Evolutionary conservation across 2,113 vertebrate species (phyloP), one percentile per base, ranked within the genome.

Genomic region (Tamias sibiricus): DNA sequence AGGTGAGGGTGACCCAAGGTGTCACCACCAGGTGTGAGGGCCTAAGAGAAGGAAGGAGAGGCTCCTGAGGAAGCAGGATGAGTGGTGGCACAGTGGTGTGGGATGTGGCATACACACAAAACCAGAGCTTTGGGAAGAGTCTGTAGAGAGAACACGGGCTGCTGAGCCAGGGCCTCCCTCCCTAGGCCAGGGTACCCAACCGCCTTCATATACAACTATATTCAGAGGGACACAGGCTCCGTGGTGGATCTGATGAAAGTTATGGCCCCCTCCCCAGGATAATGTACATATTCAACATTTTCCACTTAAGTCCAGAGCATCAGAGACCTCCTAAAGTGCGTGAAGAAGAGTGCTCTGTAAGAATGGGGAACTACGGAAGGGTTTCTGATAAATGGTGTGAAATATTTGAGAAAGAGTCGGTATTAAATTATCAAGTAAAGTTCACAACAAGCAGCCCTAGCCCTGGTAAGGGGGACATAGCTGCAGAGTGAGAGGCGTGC

Each of bases 91-190:
- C 62, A 47, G 40, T 5, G 0, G 4, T 20, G 7, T 68, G 28
- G 40, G 54, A 40, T 0, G 0, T 1, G 24, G 35, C 17, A 13
- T 12, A 54, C 52, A 17, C 72, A 20, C 6, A 4, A 79, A 44
- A 59, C 32, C 30, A 52, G 64, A 42, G 11, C 19, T 64, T 37
- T 37, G 54, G 20, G 26, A 13, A 37, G 6, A 4, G 9, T 16
- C 1, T 0, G 13, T 24, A 13, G 68, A 81, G 37, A 40, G 57
- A 40, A 22, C 1, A 5, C 49, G 26, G 49, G 85, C 44, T 24
- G 3, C 2, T 22, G 8, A 30, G 52, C 20, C 32, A 4, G 22
- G 24, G 1, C 64, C 17, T 12, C 13, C 30, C 42, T 17, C 3
- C 37, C 49, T 9, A 54, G 68, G 28, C 77, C 37, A 6, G 7